These are phyloP conservation scores for Agriopis aurantiaria DNA, from an alignment of 2,888 invertebrate species.

Conservation along the genomic window DNA sequence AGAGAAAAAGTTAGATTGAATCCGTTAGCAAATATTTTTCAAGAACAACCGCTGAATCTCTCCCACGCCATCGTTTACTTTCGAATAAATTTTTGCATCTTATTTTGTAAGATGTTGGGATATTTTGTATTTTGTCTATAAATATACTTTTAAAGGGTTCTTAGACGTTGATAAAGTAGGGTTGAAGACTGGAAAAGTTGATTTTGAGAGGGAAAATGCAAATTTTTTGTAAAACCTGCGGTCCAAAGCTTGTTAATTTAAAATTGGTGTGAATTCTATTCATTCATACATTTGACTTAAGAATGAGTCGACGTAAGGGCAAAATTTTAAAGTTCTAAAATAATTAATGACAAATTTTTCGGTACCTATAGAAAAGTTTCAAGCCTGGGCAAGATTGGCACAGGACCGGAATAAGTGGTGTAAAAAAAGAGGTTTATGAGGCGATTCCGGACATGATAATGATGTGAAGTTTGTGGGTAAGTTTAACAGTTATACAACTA, in stretches of 20 bases:
- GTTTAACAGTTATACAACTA: too few species aligned
- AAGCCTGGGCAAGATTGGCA: too few species aligned
- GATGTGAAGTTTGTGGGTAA: too few species aligned
- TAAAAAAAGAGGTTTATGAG: too few species aligned
- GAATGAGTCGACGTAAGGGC: too few species aligned
- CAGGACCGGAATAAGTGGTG: too few species aligned
- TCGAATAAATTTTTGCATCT: neutral
- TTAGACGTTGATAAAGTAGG: constrained; percentile 24
- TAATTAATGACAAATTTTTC: too few species aligned
- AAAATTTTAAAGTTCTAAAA: too few species aligned
- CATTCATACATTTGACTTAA: neutral
- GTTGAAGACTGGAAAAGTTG: constrained; percentile 8
- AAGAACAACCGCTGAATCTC: neutral
- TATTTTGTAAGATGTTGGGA: constrained; percentile 3
- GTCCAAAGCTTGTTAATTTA: neutral
- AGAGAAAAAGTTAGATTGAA: constrained; percentile 32
- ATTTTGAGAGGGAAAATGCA: constrained; percentile 9
- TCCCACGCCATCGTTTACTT: neutral
- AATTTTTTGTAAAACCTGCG: constrained; percentile 20
- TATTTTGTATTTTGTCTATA: constrained; percentile 17
- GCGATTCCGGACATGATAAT: too few species aligned
- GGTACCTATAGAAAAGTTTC: too few species aligned
- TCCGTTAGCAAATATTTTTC: constrained; percentile 25
- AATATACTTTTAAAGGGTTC: constrained; percentile 22
- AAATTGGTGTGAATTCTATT: neutral